Conservation (phyloP, 2,113 vertebrate species). For the Xyrauchen texanus region DNA sequence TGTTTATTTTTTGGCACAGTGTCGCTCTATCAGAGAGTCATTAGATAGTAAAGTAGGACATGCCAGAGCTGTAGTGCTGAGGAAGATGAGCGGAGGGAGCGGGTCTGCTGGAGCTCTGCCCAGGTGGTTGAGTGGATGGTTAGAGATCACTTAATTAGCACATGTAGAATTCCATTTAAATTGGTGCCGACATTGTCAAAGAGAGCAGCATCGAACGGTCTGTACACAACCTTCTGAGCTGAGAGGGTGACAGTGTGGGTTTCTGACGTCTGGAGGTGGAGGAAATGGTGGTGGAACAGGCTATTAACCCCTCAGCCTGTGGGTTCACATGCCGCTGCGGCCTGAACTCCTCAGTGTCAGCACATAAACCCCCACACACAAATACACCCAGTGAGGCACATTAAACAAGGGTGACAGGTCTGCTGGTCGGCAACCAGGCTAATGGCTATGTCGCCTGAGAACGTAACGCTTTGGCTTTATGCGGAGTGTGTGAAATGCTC, state of each 20-base stretch:
- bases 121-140: conserved; percentile 25
- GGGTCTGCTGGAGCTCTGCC: conserved; percentile 19
- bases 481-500: conserved; percentile 38
- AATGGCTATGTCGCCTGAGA: conserved; percentile 40
- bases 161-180: conserved; percentile 5
- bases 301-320: conserved; percentile 16
- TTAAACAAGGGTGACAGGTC: conserved; percentile 47
- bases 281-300: background rate
- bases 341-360: background rate
- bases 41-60: conserved; percentile 48
- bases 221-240: background rate
- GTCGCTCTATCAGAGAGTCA: conserved; percentile 17
- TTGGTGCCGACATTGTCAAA: conserved; percentile 11
- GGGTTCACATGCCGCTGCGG: background rate
- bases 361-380: conserved; percentile 51
- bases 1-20: conserved; percentile 37
- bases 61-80: conserved; percentile 1
- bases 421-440: conserved; percentile 40
- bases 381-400: conserved; percentile 35
- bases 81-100: conserved; percentile 7
- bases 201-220: background rate
- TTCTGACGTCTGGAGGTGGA: conserved; percentile 16
- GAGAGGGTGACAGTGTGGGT: background rate
- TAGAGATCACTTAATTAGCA: conserved; percentile 28
- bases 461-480: conserved; percentile 12